Evolutionary conservation across 2,888 invertebrate species (phyloP).

Genomic region (Cataglyphis altisquamis): DNA sequence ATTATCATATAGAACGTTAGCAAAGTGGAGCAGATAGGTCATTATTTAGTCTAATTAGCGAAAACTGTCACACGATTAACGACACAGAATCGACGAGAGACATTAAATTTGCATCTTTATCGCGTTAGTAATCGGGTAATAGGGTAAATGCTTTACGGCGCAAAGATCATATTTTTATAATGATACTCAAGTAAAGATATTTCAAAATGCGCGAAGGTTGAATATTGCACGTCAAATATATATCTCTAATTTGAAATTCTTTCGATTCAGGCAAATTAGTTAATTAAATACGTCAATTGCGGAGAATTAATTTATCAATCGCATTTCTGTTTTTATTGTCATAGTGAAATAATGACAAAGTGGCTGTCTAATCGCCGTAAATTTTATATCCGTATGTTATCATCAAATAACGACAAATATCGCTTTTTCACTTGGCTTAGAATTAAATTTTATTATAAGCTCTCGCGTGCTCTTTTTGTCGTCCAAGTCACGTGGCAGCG

Average conservation of each 20-base stretch:
- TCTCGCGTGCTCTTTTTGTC: not conserved
- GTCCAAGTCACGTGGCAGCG: not conserved
- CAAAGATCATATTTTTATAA: conserved; percentile 11
- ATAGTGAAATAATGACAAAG: not conserved
- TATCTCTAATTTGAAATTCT: not conserved
- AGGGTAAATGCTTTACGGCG: not conserved
- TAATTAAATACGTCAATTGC: not conserved
- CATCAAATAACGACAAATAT: conserved; percentile 20
- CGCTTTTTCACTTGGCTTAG: conserved; percentile 4
- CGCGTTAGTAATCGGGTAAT: not conserved
- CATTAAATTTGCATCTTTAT: conserved; percentile 20
- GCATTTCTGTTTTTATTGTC: not conserved
- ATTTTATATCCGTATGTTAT: not conserved
- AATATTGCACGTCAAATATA: not conserved
- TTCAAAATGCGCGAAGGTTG: not conserved
- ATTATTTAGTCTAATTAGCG: conserved; percentile 12
- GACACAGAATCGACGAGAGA: not conserved
- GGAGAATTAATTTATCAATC: conserved; percentile 13
- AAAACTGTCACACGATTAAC: conserved; percentile 8
- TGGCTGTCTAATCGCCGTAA: not conserved
- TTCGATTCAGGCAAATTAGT: not conserved
- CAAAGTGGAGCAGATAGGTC: not conserved
- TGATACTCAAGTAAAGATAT: not conserved
- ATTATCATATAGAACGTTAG: not conserved
- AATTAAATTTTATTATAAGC: conserved; percentile 7